These are phyloP conservation scores for Lanius ludovicianus DNA, from an alignment of 2,113 vertebrate species.

Conservation along the genomic window DNA sequence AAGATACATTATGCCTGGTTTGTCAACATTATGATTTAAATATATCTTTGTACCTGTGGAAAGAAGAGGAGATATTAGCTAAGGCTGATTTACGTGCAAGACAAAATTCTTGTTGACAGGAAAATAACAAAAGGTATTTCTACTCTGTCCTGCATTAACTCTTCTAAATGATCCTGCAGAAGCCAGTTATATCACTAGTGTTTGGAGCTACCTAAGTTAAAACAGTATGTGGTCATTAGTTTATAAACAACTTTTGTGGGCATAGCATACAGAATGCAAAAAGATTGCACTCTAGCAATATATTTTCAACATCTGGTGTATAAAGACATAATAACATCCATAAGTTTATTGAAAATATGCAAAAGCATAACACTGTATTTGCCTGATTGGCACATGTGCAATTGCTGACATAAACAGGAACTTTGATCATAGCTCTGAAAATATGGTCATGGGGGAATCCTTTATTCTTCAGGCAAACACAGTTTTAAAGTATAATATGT, in stretches of 20 bases:
- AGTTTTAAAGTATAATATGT: not conserved
- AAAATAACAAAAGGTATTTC: not conserved
- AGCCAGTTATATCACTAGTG: not conserved
- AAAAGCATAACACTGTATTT: not conserved
- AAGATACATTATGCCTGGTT: not conserved
- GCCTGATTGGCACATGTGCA: not conserved
- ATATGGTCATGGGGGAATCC: not conserved
- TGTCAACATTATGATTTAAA: constrained; percentile 23
- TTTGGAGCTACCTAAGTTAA: not conserved
- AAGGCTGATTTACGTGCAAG: not conserved
- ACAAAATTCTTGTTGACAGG: not conserved
- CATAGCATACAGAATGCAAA: not conserved
- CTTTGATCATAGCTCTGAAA: not conserved
- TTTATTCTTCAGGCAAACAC: not conserved
- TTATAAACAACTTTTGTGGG: not conserved
- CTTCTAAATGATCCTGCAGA: not conserved
- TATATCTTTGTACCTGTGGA: not conserved
- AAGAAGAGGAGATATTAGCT: not conserved
- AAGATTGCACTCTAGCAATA: not conserved
- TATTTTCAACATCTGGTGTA: not conserved
- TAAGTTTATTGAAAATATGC: not conserved
- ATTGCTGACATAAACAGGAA: not conserved
- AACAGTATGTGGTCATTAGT: not conserved
- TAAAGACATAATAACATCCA: not conserved
- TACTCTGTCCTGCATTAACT: not conserved